Conservation (phyloP, 2,888 invertebrate genomes). For the Chrysopilus asiliformis region DNA sequence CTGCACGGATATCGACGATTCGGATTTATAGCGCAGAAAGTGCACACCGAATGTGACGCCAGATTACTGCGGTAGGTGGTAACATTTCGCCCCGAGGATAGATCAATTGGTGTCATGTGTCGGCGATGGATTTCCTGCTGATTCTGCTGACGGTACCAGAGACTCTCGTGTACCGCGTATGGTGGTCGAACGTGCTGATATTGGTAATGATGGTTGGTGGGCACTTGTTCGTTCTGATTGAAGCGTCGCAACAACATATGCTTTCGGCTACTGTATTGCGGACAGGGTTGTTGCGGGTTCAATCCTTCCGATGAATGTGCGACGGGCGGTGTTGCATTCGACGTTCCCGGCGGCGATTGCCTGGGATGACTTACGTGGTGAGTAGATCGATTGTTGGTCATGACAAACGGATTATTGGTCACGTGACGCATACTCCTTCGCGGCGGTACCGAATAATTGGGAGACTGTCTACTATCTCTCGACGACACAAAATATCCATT, state of each 20-base stretch:
- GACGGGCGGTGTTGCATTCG: constrained; percentile 28
- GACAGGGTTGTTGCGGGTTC: constrained; percentile 8
- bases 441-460: too few relatives aligned
- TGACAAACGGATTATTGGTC: too few relatives aligned
- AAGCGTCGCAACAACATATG: constrained; percentile 7
- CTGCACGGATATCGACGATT: constrained; percentile 10
- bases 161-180: constrained; percentile 57
- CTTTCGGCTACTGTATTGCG: background rate
- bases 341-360: too few relatives aligned
- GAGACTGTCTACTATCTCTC: too few relatives aligned
- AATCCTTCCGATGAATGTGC: constrained; percentile 17
- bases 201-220: constrained; percentile 19
- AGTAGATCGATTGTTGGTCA: too few relatives aligned
- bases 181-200: constrained; percentile 40
- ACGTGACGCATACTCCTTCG: too few relatives aligned
- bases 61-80: constrained; percentile 28
- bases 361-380: too few relatives aligned
- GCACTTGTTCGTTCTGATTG: constrained; percentile 16
- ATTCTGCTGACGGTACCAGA: constrained; percentile 63
- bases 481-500: too few relatives aligned
- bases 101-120: constrained; percentile 35
- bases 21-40: constrained; percentile 23
- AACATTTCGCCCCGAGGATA: constrained; percentile 27
- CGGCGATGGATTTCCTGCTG: constrained; percentile 45
- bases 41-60: constrained; percentile 25